Conservation (phyloP, 2,888 invertebrate genomes). For the Phalera bucephala region DNA sequence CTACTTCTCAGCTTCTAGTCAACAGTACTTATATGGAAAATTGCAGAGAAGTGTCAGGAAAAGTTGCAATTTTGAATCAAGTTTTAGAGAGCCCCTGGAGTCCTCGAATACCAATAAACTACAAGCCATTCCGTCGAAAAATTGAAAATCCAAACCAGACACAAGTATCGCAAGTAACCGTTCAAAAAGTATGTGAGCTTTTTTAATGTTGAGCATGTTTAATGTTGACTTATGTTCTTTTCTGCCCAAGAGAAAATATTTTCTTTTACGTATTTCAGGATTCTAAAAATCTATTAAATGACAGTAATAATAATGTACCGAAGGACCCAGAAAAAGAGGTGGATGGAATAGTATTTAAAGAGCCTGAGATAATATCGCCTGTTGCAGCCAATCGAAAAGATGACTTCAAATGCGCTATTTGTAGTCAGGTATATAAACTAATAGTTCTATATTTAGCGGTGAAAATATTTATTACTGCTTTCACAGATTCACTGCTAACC, state of each 20-base stretch:
- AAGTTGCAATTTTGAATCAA: constrained; percentile 69
- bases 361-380: constrained; percentile 4
- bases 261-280: constrained; percentile 34
- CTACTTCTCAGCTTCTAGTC: not conserved
- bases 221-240: not conserved
- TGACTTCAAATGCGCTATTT: constrained; percentile 48
- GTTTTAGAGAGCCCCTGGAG: constrained; percentile 84
- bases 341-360: constrained; percentile 9
- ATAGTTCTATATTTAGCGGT: no score
- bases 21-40: constrained; percentile 3
- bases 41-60: constrained; percentile 19
- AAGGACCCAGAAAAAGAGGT: constrained; percentile 2
- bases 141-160: constrained; percentile 3
- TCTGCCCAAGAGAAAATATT: not conserved
- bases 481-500: no score
- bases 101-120: constrained; percentile 62
- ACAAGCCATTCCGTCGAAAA: constrained; percentile 59
- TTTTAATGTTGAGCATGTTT: no score
- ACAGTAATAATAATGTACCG: constrained; percentile 50
- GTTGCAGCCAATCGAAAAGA: constrained; percentile 13
- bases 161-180: not conserved
- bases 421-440: constrained; percentile 54
- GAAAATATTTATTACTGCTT: no score
- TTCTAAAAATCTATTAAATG: constrained; percentile 29
- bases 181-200: constrained; percentile 31